Conservation (phyloP, 2,888 invertebrate genomes). For the Drosophila eohydei region DNA sequence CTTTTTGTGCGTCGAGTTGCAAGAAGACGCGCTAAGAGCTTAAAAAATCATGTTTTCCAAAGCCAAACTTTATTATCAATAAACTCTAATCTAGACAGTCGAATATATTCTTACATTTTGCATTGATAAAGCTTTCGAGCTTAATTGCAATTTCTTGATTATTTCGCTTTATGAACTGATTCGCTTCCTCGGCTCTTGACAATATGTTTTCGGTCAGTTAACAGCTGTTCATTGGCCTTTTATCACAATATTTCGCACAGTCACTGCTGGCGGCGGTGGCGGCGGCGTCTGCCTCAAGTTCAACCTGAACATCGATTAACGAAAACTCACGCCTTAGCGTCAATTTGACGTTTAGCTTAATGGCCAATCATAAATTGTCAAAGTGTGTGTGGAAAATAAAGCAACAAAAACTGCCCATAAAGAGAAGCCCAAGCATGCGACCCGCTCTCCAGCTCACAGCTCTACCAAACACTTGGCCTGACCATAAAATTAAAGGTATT, state of each 20-base stretch:
- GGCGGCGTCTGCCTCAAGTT: conserved; percentile 42
- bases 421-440: conserved; percentile 36
- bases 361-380: conserved; percentile 71
- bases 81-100: neutral
- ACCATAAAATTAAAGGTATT: conserved; percentile 46
- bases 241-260: conserved; percentile 31
- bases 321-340: conserved; percentile 69
- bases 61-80: too few species aligned
- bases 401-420: conserved; percentile 38
- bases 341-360: conserved; percentile 76
- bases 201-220: conserved; percentile 17
- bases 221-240: conserved; percentile 54
- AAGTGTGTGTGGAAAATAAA: conserved; percentile 40
- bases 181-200: neutral
- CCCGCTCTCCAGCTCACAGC: neutral
- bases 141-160: neutral
- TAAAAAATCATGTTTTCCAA: neutral
- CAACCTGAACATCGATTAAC: conserved; percentile 60
- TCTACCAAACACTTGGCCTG: neutral
- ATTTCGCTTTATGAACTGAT: conserved; percentile 2
- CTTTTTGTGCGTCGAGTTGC: neutral
- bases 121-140: neutral
- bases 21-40: neutral
- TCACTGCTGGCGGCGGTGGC: conserved; percentile 28
- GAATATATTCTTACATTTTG: neutral